A percentile compares a stretch with the other conserved stretches of the same genome.
phyloP scores from a whole-genome alignment of 2,113 vertebrate genomes.

The Ammodytes dubius region DNA sequence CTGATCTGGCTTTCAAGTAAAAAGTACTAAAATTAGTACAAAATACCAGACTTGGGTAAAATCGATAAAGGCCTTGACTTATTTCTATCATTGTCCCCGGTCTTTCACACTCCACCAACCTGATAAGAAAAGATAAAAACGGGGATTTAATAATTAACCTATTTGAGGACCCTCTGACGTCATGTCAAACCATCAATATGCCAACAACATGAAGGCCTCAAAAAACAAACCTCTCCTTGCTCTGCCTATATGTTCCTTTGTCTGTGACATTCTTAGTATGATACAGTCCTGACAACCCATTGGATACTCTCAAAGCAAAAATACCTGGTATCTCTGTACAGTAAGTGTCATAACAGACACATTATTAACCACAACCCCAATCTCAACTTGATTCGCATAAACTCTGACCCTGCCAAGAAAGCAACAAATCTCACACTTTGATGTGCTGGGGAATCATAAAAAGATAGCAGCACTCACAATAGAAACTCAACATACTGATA shows the following conservation, averaged over 20 bases:
- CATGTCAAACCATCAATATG: neutral
- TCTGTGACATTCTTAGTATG: neutral
- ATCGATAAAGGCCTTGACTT: neutral
- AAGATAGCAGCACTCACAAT: conserved; percentile 59
- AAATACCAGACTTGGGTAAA: neutral
- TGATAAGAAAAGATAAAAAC: neutral
- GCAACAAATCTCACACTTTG: conserved; percentile 61
- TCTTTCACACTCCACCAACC: neutral
- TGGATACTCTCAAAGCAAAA: neutral
- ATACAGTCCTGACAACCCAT: conserved; percentile 16
- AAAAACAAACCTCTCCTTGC: no score
- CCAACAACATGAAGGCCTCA: no score
- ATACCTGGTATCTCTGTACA: neutral
- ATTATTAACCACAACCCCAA: conserved; percentile 29
- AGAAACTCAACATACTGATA: conserved; percentile 67
- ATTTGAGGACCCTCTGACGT: neutral
- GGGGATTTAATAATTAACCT: neutral
- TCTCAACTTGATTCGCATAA: conserved; percentile 43
- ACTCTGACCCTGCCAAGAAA: conserved; percentile 57
- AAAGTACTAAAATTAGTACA: neutral
- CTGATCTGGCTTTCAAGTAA: neutral
- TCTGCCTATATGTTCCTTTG: neutral
- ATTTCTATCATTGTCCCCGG: neutral
- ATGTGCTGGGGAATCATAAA: conserved; percentile 56
- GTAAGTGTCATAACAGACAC: conserved; percentile 30